Evolutionary conservation across 2,888 invertebrate species (phyloP).

Genomic region (Coelinius sp.): DNA sequence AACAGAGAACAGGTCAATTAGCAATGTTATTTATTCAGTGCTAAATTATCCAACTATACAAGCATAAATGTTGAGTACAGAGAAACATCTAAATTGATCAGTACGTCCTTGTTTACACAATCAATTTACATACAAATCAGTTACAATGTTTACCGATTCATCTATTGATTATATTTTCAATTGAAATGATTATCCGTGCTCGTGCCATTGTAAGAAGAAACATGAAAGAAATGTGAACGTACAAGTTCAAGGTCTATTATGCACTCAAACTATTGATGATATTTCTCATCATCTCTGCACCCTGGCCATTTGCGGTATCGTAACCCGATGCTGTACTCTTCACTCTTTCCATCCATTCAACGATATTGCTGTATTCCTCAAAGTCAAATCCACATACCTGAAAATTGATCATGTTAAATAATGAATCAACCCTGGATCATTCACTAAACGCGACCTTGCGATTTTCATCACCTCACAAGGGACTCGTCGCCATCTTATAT

Average conservation of each 20-base stretch:
- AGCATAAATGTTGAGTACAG: neutral
- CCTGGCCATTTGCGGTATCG: slow-evolving; percentile 68
- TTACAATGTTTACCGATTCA: neutral
- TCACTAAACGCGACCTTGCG: too few species aligned
- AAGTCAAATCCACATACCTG: slow-evolving; percentile 61
- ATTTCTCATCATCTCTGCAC: slow-evolving; percentile 55
- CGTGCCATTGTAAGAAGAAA: neutral
- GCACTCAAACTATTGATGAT: slow-evolving; percentile 34
- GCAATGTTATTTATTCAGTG: slow-evolving; percentile 9
- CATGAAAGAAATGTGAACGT: neutral
- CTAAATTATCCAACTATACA: neutral
- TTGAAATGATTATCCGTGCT: neutral
- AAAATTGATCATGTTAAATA: slow-evolving; percentile 18
- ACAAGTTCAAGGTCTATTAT: slow-evolving; percentile 24
- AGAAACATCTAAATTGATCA: neutral
- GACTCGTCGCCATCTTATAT: too few species aligned
- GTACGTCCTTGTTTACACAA: neutral
- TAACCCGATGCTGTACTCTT: slow-evolving; percentile 77
- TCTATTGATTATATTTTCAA: neutral
- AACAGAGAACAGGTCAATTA: neutral
- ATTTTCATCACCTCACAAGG: too few species aligned
- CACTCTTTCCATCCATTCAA: slow-evolving; percentile 76
- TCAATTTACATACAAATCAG: neutral
- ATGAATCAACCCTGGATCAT: neutral
- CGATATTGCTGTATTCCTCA: slow-evolving; percentile 78